Evolutionary conservation across 2,113 vertebrate species (phyloP).

Genomic region (Cochlearius cochlearius): DNA sequence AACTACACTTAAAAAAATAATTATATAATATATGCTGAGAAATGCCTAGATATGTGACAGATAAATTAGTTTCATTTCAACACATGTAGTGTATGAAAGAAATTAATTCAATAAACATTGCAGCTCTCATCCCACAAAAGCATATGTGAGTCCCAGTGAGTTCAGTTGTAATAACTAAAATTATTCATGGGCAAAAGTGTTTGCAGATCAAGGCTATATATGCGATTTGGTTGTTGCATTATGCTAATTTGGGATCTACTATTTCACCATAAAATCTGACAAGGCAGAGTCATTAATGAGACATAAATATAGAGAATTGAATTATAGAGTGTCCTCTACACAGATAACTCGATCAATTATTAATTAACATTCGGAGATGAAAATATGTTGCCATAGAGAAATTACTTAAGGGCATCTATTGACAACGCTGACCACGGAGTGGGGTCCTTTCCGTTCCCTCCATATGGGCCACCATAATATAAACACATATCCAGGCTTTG

Average conservation of each 20-base stretch:
- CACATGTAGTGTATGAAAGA: not conserved
- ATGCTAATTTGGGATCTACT: slow-evolving; percentile 51
- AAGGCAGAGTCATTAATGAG: slow-evolving; percentile 51
- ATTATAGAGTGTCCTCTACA: slow-evolving; percentile 25
- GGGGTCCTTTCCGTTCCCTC: not conserved
- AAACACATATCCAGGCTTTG: not conserved
- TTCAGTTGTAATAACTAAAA: slow-evolving; percentile 42
- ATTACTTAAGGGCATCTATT: not conserved
- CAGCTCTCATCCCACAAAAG: not conserved
- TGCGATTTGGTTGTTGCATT: slow-evolving; percentile 14
- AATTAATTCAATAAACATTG: slow-evolving; percentile 53
- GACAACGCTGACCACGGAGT: not conserved
- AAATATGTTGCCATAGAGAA: not conserved
- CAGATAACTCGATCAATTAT: slow-evolving; percentile 52
- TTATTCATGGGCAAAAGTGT: slow-evolving; percentile 43
- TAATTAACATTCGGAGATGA: slow-evolving; percentile 18
- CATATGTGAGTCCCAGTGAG: slow-evolving; percentile 10
- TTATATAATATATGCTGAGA: slow-evolving; percentile 1
- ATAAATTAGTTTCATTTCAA: not conserved
- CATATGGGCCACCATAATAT: accelerated
- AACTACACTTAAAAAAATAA: not conserved
- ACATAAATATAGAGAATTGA: slow-evolving; percentile 30
- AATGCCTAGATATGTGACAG: not conserved
- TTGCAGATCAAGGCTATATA: slow-evolving; percentile 43
- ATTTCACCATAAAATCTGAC: slow-evolving; percentile 65